These are phyloP conservation scores for Crossaster papposus DNA, from an alignment of 53 echinoderm and acorn worm genomes.

Conservation along the genomic window DNA sequence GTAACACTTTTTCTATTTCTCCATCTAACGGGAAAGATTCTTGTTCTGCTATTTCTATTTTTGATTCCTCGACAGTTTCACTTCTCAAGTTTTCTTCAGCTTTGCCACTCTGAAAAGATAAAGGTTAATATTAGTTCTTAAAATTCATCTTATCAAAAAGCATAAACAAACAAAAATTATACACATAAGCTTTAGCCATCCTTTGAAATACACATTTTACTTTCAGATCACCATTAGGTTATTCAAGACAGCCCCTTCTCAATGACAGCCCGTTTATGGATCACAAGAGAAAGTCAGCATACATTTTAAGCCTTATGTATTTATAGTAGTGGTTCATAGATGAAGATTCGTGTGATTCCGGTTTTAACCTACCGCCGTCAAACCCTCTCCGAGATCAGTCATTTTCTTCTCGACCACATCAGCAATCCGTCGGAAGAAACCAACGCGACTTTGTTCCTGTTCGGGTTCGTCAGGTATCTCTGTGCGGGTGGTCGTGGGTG, in stretches of 20 bases:
- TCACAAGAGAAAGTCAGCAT: too few species aligned
- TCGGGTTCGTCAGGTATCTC: not conserved
- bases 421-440: slow-evolving; percentile 9
- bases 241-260: too few species aligned
- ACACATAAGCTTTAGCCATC: too few species aligned
- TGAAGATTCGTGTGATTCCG: not conserved
- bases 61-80: not conserved
- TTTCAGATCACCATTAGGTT: too few species aligned
- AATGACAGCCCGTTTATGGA: too few species aligned
- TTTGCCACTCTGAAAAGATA: not conserved
- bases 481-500: too few species aligned
- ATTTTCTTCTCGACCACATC: slow-evolving; percentile 3
- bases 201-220: too few species aligned
- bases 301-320: too few species aligned
- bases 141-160: too few species aligned
- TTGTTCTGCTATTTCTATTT: not conserved
- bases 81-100: not conserved
- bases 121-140: not conserved
- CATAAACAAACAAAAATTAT: too few species aligned
- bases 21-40: not conserved
- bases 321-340: too few species aligned
- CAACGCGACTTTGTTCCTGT: not conserved
- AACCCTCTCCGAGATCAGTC: not conserved
- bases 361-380: not conserved
- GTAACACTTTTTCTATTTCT: not conserved